A percentile compares a stretch with the other conserved stretches of the same genome.
Conservation (phyloP, 2,888 invertebrate genomes). For the Acanthopleura granulata region DNA sequence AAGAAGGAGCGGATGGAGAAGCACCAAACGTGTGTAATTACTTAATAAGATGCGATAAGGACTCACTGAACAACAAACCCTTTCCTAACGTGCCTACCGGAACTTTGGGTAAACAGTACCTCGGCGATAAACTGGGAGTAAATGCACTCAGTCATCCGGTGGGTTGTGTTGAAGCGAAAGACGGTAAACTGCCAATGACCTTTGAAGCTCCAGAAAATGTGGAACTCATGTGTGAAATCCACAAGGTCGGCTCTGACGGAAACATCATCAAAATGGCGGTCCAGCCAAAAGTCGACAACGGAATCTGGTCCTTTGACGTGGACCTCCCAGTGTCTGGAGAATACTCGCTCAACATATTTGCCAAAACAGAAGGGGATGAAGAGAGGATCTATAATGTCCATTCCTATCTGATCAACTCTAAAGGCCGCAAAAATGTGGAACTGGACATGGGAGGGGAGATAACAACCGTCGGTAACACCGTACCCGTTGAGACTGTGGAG, state of each 20-base stretch:
- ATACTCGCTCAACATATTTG: conserved; percentile 63
- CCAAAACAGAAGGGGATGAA: conserved; percentile 47
- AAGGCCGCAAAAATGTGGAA: conserved; percentile 32
- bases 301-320: conserved; percentile 56
- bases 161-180: conserved; percentile 44
- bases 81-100: conserved; percentile 61
- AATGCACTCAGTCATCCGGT: conserved; percentile 50
- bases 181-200: conserved; percentile 44
- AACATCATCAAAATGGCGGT: conserved; percentile 43
- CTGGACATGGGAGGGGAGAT: background rate
- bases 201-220: conserved; percentile 53
- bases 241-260: conserved; percentile 50
- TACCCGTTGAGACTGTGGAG: conserved; percentile 55
- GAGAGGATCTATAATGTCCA: conserved; percentile 54
- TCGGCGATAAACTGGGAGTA: conserved; percentile 49
- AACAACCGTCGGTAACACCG: background rate
- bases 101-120: conserved; percentile 44
- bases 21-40: conserved; percentile 66
- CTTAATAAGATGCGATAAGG: conserved; percentile 52
- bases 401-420: conserved; percentile 53
- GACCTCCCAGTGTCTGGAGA: conserved; percentile 59
- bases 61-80: conserved; percentile 42
- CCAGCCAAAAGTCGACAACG: conserved; percentile 41
- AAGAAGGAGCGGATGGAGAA: conserved; percentile 51
- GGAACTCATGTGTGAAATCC: conserved; percentile 60